Evolutionary conservation across 92 coral and sea anemone genomes (phyloP).

Genomic region (Epizoanthus illoricatus): DNA sequence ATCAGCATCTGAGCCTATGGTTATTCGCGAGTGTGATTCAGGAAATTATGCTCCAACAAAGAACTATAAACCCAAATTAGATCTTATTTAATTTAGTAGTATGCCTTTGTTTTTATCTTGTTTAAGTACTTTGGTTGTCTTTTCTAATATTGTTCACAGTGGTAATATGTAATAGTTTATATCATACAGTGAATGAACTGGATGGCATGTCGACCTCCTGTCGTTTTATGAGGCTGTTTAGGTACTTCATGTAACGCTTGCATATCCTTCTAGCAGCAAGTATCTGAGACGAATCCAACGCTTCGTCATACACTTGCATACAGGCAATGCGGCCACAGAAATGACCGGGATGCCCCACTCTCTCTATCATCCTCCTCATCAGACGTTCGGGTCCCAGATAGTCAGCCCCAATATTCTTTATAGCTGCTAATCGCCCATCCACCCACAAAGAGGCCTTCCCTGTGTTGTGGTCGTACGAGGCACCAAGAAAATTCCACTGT

Average conservation of each 20-base stretch:
- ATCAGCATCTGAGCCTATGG: too few relatives aligned
- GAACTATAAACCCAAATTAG: too few relatives aligned
- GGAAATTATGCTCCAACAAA: too few relatives aligned
- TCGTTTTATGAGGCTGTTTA: background rate
- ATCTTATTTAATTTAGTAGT: too few relatives aligned
- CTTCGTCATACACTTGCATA: conserved; percentile 30
- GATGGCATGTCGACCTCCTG: background rate
- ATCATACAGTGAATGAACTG: too few relatives aligned
- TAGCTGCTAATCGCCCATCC: conserved; percentile 25
- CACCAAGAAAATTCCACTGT: conserved; percentile 35
- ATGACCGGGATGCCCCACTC: background rate
- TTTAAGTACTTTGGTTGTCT: too few relatives aligned
- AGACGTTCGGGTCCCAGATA: background rate
- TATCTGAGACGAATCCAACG: conserved; percentile 27
- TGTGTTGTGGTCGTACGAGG: conserved; percentile 11
- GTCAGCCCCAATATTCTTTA: conserved; percentile 10
- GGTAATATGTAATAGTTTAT: too few relatives aligned
- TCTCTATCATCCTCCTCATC: conserved; percentile 7
- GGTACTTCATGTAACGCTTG: background rate
- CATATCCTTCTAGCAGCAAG: conserved; percentile 21
- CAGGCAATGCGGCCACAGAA: conserved; percentile 37
- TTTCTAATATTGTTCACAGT: too few relatives aligned
- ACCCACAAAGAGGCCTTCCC: conserved; percentile 39
- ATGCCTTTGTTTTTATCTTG: too few relatives aligned
- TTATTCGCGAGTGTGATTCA: too few relatives aligned